Conservation (phyloP, 1,140 invertebrate genomes). For the Acromyrmex charruanus region DNA sequence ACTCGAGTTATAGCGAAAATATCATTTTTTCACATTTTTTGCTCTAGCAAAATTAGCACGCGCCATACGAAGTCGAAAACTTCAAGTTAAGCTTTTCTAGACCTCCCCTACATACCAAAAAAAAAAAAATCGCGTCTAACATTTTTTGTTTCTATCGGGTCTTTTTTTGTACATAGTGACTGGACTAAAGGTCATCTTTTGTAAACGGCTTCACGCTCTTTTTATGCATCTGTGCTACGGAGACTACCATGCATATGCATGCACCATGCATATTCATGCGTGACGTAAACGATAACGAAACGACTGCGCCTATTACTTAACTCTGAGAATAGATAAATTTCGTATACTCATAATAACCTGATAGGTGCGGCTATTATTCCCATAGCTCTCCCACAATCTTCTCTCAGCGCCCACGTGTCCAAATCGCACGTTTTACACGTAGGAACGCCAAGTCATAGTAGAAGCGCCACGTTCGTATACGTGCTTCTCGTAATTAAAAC, state of each 20-base stretch:
- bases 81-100: no score
- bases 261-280: slow-evolving; percentile 52
- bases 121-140: no score
- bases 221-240: slow-evolving; percentile 52
- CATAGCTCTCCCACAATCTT: background rate
- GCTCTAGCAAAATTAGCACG: no score
- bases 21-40: no score
- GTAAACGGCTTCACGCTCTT: slow-evolving; percentile 49
- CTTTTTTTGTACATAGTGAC: no score
- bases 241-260: slow-evolving; percentile 51
- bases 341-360: slow-evolving; percentile 1
- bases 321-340: slow-evolving; percentile 31
- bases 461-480: background rate
- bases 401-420: background rate
- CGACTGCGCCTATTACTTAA: slow-evolving; percentile 39
- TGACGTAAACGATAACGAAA: slow-evolving; percentile 62
- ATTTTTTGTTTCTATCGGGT: no score
- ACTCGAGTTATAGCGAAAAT: no score
- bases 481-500: slow-evolving; percentile 15
- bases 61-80: no score
- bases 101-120: no score
- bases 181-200: slow-evolving; percentile 62
- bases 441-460: no score
- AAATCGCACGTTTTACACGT: background rate
- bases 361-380: slow-evolving; percentile 12